phyloP scores from a whole-genome alignment of 2,113 vertebrate species.

The Varanus komodoensis region DNA sequence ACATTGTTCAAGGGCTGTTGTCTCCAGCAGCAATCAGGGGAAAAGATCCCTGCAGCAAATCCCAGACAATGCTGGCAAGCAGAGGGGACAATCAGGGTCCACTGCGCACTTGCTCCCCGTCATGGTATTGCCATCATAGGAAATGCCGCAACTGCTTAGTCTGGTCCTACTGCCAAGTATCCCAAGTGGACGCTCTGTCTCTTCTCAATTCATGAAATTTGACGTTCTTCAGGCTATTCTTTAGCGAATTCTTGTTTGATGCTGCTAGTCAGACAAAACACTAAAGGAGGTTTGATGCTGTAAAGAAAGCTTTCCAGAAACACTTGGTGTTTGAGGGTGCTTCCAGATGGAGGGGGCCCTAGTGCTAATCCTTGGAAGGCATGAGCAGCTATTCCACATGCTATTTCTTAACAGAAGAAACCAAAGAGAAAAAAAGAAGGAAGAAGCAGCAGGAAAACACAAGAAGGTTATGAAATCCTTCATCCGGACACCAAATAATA shows the following conservation, averaged over 20 bases:
- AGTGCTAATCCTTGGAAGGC: no score
- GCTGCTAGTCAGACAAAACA: conserved; percentile 9
- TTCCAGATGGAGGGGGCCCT: no score
- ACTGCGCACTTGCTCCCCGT: neutral
- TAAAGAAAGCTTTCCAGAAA: neutral
- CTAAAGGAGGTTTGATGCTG: neutral
- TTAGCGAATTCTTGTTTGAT: neutral
- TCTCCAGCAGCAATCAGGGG: neutral
- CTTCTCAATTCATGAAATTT: no score
- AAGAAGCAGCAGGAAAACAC: no score
- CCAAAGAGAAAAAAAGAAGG: no score
- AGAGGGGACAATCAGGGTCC: neutral
- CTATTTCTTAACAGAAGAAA: no score
- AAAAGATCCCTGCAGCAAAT: neutral
- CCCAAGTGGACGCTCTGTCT: no score
- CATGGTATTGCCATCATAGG: neutral
- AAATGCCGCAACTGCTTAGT: neutral
- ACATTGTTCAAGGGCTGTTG: no score
- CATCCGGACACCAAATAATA: no score
- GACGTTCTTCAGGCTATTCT: neutral
- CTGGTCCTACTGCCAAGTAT: neutral
- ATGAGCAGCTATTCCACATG: no score
- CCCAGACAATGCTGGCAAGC: neutral
- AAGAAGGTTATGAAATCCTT: no score
- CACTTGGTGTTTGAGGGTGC: neutral